These are phyloP conservation scores for Acipenser oxyrinchus DNA, from an alignment of 2,797 vertebrate genomes.

Conservation along the genomic window DNA sequence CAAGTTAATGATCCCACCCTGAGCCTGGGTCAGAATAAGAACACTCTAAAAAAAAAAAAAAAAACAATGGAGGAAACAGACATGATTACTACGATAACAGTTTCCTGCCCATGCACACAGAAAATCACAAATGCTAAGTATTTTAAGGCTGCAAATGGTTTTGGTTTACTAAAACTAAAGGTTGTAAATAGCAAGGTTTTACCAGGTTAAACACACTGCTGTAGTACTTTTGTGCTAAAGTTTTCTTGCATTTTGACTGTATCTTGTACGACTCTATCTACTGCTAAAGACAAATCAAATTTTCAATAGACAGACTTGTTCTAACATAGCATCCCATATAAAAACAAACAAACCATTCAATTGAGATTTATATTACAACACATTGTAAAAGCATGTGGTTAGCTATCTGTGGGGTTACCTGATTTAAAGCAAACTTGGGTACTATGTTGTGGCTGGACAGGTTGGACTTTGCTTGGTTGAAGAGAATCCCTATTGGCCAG, in stretches of 20 bases:
- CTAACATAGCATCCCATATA: too few species aligned
- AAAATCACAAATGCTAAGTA: background rate
- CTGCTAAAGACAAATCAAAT: too few species aligned
- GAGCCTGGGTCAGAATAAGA: constrained; percentile 14
- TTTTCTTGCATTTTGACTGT: too few species aligned
- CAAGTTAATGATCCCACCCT: constrained; percentile 10
- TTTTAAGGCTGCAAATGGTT: background rate
- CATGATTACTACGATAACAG: background rate
- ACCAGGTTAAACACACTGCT: too few species aligned
- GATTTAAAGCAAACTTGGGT: constrained; percentile 18
- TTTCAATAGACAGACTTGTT: too few species aligned
- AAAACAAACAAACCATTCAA: too few species aligned
- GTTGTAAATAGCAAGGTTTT: too few species aligned
- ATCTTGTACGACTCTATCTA: too few species aligned
- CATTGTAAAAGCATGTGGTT: too few species aligned
- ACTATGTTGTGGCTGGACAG: constrained; percentile 15
- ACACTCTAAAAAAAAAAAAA: constrained; percentile 1
- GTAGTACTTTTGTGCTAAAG: too few species aligned
- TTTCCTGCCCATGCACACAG: background rate
- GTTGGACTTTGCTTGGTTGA: constrained; percentile 13
- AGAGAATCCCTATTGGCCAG: constrained; percentile 17
- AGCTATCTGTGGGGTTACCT: constrained; percentile 3
- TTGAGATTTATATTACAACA: too few species aligned
- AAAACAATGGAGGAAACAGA: background rate
- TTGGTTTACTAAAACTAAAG: background rate